Percentiles rank a stretch among this genome's conserved stretches.
Conservation (phyloP, 2,113 vertebrate genomes). For the Bostrychus sinensis region DNA sequence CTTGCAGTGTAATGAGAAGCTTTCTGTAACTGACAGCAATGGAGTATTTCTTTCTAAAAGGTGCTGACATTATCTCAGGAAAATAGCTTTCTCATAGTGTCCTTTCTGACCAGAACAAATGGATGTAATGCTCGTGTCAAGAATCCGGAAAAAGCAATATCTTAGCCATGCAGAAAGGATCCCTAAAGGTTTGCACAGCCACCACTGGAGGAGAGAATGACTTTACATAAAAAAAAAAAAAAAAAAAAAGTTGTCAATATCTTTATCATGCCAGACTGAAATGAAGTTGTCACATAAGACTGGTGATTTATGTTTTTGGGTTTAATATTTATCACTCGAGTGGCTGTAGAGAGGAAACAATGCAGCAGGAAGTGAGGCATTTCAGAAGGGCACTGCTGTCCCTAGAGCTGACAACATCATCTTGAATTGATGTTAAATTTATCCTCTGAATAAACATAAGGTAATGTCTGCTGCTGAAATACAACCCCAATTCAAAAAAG, state of each 20-base stretch:
- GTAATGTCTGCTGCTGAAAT: conserved; percentile 2
- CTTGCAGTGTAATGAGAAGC: neutral
- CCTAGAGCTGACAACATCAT: conserved; percentile 7
- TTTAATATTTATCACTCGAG: conserved; percentile 7
- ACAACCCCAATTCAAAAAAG: neutral
- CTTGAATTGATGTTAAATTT: conserved; percentile 1
- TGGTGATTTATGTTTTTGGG: conserved; percentile 8
- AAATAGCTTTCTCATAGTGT: conserved; percentile 13
- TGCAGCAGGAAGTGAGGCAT: conserved; percentile 1
- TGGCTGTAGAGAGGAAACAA: neutral
- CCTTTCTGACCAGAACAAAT: conserved; percentile 11
- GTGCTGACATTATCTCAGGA: neutral
- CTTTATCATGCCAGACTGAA: conserved; percentile 6
- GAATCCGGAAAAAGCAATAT: conserved; percentile 5
- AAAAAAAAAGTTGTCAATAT: conserved; percentile 5
- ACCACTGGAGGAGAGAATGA: neutral
- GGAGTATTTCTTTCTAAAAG: conserved; percentile 5
- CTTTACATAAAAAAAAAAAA: conserved; percentile 12
- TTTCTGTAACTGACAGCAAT: neutral
- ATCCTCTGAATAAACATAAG: conserved; percentile 10
- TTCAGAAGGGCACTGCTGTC: conserved; percentile 9
- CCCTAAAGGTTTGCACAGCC: conserved; percentile 4
- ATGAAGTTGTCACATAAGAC: conserved; percentile 5
- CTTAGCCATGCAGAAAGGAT: conserved; percentile 1
- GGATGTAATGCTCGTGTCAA: conserved; percentile 8